Percentiles rank a stretch among this genome's conserved stretches.
Conservation (phyloP, 2,797 vertebrate genomes). For the Hybognathus amarus region DNA sequence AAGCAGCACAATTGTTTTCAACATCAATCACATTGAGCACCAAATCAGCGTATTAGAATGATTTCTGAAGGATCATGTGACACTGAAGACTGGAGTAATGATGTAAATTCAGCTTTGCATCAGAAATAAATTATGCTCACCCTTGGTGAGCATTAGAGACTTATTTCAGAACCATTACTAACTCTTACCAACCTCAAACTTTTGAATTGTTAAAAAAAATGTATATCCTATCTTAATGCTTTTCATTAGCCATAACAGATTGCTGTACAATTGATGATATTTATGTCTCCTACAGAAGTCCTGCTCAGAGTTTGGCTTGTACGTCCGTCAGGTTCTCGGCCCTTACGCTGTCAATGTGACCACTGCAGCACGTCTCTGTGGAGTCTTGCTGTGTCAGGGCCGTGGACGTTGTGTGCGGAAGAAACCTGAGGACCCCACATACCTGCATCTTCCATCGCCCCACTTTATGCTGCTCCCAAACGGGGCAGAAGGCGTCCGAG, state of each 20-base stretch:
- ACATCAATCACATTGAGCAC: not conserved
- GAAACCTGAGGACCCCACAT: constrained; percentile 72
- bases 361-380: constrained; percentile 79
- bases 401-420: constrained; percentile 80
- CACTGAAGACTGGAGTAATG: not conserved
- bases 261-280: not conserved
- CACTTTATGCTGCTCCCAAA: constrained; percentile 63
- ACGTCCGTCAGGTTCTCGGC: constrained; percentile 76
- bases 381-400: constrained; percentile 77
- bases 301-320: constrained; percentile 78
- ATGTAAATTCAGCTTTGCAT: not conserved
- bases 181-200: not conserved
- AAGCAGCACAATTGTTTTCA: not conserved
- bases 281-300: constrained; percentile 71
- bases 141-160: not conserved
- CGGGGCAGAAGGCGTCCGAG: constrained; percentile 65
- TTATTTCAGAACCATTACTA: not conserved
- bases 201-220: not conserved
- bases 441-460: constrained; percentile 75
- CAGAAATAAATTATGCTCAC: not conserved
- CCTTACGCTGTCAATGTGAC: constrained; percentile 82
- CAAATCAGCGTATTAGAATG: not conserved
- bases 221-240: not conserved
- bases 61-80: not conserved
- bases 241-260: not conserved